Base-by-base conservation (phyloP, 2,888 invertebrate genomes). In the Eledona agricola region DNA sequence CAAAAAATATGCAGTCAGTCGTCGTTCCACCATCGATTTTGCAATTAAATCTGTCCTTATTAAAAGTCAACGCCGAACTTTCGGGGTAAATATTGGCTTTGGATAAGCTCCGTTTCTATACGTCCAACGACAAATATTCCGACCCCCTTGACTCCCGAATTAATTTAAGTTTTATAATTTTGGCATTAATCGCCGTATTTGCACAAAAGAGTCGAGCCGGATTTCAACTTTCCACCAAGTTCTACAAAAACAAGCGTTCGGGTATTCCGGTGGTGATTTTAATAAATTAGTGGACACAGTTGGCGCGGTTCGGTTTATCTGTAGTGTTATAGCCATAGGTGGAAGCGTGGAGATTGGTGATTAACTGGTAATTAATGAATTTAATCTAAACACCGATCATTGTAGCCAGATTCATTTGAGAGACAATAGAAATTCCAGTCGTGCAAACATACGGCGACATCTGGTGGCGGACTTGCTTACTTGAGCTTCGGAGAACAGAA, bases 141-240 rank as follows among this genome's bases (percentile, higher is more conserved):
- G 20, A 29, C 20, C 29, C 22, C 20, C 28, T 37, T 10, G 23
- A 25, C 13, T 17, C 26, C 19, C 23, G 10, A 20, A 51, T 51
- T 51, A 45, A 51, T 51, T 38, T 29, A 51, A 51, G 51, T 51
- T 51, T 51, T 51, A 51, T 45, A 10, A 51, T 45, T 51, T 51
- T 25, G 31, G 25, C 29, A 29, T 45, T 22, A 51, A 51, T 31
- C 12, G 13, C 9, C 45, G 35, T n/a, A n/a, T 51, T 51, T 51
- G 12, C 25, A 35, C 9, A 29, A 38, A 37, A 42, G 6, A 19
- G 11, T 17, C 17, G 10, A 9, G 22, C 6, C 9, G 23, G 3
- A 25, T 9, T 17, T 5, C 16, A 26, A 28, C 7, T 40, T 29
- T 13, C 4, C 2, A n/a, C 4, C 9, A 25, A n/a, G 29, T 11